phyloP scores from a whole-genome alignment of 1,140 invertebrate genomes.

The Telenomus remus region DNA sequence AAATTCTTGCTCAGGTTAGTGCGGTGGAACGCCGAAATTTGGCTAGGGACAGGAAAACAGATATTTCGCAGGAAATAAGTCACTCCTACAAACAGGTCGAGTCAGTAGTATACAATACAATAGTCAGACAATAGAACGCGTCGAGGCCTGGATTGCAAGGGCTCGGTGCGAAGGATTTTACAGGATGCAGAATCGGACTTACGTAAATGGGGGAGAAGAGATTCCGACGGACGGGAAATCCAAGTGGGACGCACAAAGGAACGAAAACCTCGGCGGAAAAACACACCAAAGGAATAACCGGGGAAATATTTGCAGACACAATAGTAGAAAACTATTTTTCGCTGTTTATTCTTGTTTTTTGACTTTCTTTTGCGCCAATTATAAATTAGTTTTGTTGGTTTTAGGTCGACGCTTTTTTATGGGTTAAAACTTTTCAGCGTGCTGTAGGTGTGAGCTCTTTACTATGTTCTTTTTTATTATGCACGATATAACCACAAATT shows the following conservation, averaged over 20 bases:
- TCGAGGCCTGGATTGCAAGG: slow-evolving; percentile 50
- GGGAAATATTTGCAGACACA: slow-evolving; percentile 22
- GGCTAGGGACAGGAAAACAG: slow-evolving; percentile 67
- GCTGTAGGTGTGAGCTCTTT: no score
- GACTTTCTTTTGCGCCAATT: no score
- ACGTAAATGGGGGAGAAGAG: slow-evolving; percentile 27
- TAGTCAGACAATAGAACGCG: slow-evolving; percentile 66
- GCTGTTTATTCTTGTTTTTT: no score
- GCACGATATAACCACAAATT: no score
- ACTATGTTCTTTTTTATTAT: no score
- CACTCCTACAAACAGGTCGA: slow-evolving; percentile 67
- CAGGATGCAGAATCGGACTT: slow-evolving; percentile 18
- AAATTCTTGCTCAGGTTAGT: slow-evolving; percentile 3
- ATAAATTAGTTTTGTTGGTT: no score
- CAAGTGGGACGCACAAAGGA: slow-evolving; percentile 41
- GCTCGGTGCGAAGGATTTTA: slow-evolving; percentile 52
- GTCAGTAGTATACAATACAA: slow-evolving; percentile 69
- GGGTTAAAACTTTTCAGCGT: no score
- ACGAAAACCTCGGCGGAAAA: slow-evolving; percentile 8
- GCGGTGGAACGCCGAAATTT: slow-evolving; percentile 61
- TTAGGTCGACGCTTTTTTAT: no score
- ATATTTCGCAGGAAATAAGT: slow-evolving; percentile 74
- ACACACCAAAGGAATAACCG: no score
- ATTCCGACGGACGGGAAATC: slow-evolving; percentile 46
- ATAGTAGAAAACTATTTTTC: slow-evolving; percentile 3